These are phyloP conservation scores for Drosophila littoralis DNA, from an alignment of 1,140 invertebrate genomes.

Conservation along the genomic window DNA sequence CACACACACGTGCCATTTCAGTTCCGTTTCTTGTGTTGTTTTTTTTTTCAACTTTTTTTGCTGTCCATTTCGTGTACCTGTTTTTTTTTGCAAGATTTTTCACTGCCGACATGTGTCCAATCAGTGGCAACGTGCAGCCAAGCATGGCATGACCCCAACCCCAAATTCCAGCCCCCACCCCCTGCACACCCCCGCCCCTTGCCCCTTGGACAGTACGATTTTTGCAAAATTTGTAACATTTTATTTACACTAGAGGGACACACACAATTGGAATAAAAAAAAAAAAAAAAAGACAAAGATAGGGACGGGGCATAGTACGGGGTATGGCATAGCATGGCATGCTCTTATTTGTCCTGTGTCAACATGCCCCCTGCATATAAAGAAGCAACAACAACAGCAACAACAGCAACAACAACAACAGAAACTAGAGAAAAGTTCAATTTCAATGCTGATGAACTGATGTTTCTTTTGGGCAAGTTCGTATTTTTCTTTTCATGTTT, in stretches of 20 bases:
- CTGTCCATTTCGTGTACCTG: slow-evolving; percentile 49
- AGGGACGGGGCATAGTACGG: neutral
- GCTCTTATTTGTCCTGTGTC: slow-evolving; percentile 48
- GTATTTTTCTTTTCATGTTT: slow-evolving; percentile 60
- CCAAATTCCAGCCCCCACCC: neutral
- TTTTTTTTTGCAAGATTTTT: slow-evolving; percentile 34
- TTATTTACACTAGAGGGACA: slow-evolving; percentile 49
- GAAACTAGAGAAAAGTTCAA: slow-evolving; percentile 44
- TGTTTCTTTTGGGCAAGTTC: slow-evolving; percentile 19
- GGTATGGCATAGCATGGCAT: neutral
- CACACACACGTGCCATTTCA: slow-evolving; percentile 34
- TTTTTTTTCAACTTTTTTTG: neutral
- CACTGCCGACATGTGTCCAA: slow-evolving; percentile 56
- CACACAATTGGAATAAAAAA: neutral
- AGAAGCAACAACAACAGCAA: slow-evolving; percentile 22
- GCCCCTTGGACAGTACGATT: neutral
- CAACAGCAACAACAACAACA: neutral
- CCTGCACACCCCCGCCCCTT: neutral
- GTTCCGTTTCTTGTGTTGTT: neutral
- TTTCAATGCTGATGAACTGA: slow-evolving; percentile 55
- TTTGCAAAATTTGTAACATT: slow-evolving; percentile 58
- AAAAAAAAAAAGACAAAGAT: neutral
- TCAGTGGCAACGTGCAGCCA: slow-evolving; percentile 50
- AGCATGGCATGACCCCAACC: slow-evolving; percentile 7
- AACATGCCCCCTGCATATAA: slow-evolving; percentile 54